phyloP scores from a whole-genome alignment of 2,797 vertebrate genomes.

The Rhinatrema bivittatum region DNA sequence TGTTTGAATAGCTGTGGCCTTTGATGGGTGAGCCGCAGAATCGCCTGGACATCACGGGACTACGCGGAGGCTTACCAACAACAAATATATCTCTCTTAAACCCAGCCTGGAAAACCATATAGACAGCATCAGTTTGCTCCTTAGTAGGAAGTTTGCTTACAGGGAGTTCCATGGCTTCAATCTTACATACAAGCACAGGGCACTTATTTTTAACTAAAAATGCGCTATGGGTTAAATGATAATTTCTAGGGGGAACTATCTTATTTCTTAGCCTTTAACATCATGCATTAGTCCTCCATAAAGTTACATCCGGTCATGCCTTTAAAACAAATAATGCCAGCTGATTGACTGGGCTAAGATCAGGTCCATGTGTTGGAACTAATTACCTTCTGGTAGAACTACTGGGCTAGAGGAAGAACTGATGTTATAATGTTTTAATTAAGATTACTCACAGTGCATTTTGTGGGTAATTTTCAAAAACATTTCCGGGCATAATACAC shows the following conservation, averaged over 20 bases:
- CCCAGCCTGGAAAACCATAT: conserved; percentile 79
- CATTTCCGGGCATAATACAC: too few relatives aligned
- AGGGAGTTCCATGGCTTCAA: conserved; percentile 7
- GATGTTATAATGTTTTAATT: neutral
- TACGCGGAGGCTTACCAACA: conserved; percentile 91
- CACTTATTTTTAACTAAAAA: conserved; percentile 8
- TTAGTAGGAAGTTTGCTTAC: conserved; percentile 1
- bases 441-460: conserved; percentile 1
- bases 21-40: conserved; percentile 73
- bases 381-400: conserved; percentile 3
- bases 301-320: conserved; percentile 3
- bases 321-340: conserved; percentile 1
- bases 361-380: neutral
- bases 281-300: too few relatives aligned
- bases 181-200: conserved; percentile 11
- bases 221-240: neutral
- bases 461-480: conserved; percentile 3
- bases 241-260: neutral
- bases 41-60: conserved; percentile 83
- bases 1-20: conserved; percentile 68
- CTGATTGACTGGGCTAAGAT: neutral
- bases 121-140: conserved; percentile 47
- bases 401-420: neutral
- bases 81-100: conserved; percentile 75
- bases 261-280: neutral